Evolutionary conservation across 30 jellyfish, hydroid and myxozoan species (phyloP), one percentile per base, ranked within the genome.

Genomic region (Pelagia noctiluca): DNA sequence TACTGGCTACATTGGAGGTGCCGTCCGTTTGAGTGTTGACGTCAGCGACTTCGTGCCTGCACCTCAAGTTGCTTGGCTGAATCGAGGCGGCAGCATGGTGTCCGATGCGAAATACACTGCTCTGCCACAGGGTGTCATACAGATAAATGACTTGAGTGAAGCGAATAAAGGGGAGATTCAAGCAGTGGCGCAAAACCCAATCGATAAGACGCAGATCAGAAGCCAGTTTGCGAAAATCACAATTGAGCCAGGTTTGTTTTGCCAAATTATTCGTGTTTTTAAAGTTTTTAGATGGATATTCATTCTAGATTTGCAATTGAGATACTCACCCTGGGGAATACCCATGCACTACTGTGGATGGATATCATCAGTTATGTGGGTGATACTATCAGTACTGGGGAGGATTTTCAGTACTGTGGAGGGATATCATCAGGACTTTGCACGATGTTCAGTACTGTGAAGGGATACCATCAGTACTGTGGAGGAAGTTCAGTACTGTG

Each of bases 71-170:
- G 98, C 89, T 0, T 91, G 98, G 98, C 72, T 78, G 34, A 85
- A 91, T 72, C 88, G 95, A 23, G 96, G 96, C 33, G 75, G 84
- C 50, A 38, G 90, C 2, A n/a, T 71, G 25, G 48, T 84, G 64
- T 60, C 89, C 68, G 96, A 84, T 81, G 63, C 82, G 50, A 84
- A 95, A 70, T 90, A 86, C 52, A 75, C 89, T 2, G 94, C 79
- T 0, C 75, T 90, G 42, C 96, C 97, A 11, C 96, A 85, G 50
- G 97, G 97, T 25, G 97, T 90, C 61, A 22, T 90, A 25, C 95
- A 78, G 54, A 84, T 90, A 35, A 62, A 63, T 31, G 57, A 74
- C 66, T 32, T 90, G 24, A 66, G 74, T 8, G 24, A 79, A 13
- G 76, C 88, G 66, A 95, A 90, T 71, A 76, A 77, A 72, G 97